These are phyloP conservation scores for Acanthisitta chloris DNA, from an alignment of 2,113 vertebrate species.

Conservation along the genomic window DNA sequence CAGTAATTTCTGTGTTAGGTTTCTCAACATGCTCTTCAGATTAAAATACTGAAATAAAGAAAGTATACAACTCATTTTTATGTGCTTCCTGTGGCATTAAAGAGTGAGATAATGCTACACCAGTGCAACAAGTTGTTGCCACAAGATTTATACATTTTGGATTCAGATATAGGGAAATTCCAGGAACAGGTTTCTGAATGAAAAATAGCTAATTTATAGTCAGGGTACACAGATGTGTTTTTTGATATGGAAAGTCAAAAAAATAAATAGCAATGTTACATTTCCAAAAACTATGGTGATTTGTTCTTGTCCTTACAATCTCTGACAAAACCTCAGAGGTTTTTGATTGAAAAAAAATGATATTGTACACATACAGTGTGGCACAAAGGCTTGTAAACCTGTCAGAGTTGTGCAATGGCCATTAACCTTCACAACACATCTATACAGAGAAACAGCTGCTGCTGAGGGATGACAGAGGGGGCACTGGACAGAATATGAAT, in stretches of 20 bases:
- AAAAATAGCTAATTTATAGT: background rate
- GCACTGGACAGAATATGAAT: background rate
- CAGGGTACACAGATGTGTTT: background rate
- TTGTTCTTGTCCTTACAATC: background rate
- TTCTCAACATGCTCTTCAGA: background rate
- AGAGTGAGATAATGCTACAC: background rate
- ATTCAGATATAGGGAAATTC: background rate
- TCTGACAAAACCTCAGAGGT: background rate
- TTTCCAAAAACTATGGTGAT: background rate
- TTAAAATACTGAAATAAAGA: background rate
- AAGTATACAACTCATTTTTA: background rate
- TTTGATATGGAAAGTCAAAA: background rate
- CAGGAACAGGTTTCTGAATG: background rate
- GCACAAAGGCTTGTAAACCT: background rate
- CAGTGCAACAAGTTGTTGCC: background rate
- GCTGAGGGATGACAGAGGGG: background rate
- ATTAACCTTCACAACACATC: background rate
- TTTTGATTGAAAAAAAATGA: background rate
- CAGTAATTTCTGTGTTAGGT: background rate
- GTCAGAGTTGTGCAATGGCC: background rate
- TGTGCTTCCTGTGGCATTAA: background rate
- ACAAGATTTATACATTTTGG: background rate
- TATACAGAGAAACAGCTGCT: background rate
- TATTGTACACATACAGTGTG: background rate
- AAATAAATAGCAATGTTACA: background rate